Conservation (phyloP, 2,888 invertebrate genomes). For the Melanophora roralis region DNA sequence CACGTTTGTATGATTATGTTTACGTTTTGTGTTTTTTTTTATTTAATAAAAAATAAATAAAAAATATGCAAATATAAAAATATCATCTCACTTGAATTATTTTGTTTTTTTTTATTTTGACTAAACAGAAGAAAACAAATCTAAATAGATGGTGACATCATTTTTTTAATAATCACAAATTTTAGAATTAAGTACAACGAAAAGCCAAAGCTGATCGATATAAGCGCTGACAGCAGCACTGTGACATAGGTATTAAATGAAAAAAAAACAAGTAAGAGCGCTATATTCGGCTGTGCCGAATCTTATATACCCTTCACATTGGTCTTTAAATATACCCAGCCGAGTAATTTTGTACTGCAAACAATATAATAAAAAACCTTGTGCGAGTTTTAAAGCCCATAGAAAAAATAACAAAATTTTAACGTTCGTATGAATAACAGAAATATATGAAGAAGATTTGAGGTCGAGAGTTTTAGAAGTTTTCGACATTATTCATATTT, state of each 20-base stretch:
- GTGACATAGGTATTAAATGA: neutral
- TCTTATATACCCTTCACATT: no score
- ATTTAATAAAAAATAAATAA: neutral
- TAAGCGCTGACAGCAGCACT: constrained; percentile 4
- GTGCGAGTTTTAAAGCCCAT: no score
- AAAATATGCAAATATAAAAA: constrained; percentile 26
- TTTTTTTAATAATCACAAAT: constrained; percentile 62
- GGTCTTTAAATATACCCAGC: no score
- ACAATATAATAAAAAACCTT: no score
- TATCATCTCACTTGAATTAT: constrained; percentile 27
- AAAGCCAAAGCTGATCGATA: constrained; percentile 23
- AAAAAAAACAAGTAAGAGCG: no score
- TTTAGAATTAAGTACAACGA: constrained; percentile 55
- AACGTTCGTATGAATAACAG: no score
- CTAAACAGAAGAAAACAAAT: constrained; percentile 59
- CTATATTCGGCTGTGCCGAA: no score
- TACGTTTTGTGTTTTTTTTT: constrained; percentile 7
- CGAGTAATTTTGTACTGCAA: no score
- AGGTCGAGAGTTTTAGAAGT: no score
- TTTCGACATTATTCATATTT: no score
- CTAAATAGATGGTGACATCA: constrained; percentile 66
- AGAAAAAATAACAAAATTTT: no score
- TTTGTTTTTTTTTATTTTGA: constrained; percentile 41
- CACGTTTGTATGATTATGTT: neutral
- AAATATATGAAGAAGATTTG: no score